Evolutionary conservation across 2,888 invertebrate genomes (phyloP).

Genomic region (Eudasyphora cyanicolor): DNA sequence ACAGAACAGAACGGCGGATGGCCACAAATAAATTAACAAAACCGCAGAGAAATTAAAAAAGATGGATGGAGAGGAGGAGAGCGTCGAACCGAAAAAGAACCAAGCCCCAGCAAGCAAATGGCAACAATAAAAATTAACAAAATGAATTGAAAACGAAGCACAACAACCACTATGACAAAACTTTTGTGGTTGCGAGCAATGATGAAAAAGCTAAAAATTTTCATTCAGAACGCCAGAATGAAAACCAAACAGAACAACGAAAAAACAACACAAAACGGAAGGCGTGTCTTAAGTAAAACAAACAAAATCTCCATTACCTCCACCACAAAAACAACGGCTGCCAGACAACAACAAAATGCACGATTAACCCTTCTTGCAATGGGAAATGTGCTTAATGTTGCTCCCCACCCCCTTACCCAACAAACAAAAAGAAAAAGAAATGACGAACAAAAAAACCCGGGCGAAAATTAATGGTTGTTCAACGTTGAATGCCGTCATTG

Average conservation of each 20-base stretch:
- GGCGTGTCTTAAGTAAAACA: conserved; percentile 50
- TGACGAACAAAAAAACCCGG: conserved; percentile 35
- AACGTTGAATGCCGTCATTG: conserved; percentile 54
- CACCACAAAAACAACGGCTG: background rate
- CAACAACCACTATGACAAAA: conserved; percentile 12
- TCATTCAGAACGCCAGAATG: conserved; percentile 6
- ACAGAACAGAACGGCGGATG: conserved; percentile 11
- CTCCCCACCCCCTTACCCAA: too few species aligned
- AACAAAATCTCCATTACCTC: background rate
- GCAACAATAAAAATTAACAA: conserved; percentile 34
- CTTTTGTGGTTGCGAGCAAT: conserved; percentile 41
- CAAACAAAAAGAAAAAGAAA: conserved; percentile 34
- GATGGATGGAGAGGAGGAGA: background rate
- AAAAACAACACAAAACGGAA: conserved; percentile 17
- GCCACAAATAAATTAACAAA: conserved; percentile 34
- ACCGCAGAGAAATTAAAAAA: conserved; percentile 17
- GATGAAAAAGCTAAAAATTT: conserved; percentile 28
- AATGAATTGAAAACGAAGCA: conserved; percentile 41
- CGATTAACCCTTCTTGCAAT: conserved; percentile 47
- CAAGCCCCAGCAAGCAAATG: background rate
- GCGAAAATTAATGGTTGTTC: conserved; percentile 63
- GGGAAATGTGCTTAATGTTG: background rate
- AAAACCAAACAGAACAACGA: background rate
- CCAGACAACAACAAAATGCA: conserved; percentile 1
- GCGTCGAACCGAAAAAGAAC: background rate